Evolutionary conservation across 2,797 vertebrate species (phyloP).

Genomic region (Sternotherus odoratus): DNA sequence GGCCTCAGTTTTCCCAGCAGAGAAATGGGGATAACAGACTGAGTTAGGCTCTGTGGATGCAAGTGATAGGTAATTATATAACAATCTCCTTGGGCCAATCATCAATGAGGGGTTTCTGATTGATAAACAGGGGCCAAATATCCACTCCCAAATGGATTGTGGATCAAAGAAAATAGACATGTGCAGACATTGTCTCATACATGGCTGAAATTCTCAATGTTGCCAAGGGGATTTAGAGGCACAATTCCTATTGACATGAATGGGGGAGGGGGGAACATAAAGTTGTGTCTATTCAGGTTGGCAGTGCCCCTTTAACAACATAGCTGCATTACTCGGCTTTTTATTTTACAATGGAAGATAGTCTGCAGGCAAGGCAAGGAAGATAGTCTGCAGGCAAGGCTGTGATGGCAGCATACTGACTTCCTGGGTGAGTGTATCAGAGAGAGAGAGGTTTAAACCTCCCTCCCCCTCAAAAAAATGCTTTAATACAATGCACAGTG

Average conservation of each 20-base stretch:
- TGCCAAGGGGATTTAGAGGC: conserved; percentile 9
- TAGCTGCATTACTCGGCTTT: background rate
- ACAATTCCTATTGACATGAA: conserved; percentile 13
- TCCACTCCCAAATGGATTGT: background rate
- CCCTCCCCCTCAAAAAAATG: no score
- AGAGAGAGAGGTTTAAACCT: background rate
- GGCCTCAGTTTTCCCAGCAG: background rate
- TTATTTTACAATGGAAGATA: background rate
- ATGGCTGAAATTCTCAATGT: background rate
- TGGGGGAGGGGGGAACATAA: background rate
- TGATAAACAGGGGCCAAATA: background rate
- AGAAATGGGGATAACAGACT: background rate
- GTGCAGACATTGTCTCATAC: background rate
- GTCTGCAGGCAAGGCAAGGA: background rate
- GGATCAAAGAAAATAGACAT: background rate
- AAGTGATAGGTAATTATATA: background rate
- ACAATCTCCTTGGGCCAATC: background rate
- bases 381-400: background rate
- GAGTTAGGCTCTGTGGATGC: background rate
- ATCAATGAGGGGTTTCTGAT: background rate
- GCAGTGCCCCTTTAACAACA: background rate
- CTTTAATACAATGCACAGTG: background rate
- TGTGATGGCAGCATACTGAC: background rate
- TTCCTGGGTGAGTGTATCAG: background rate
- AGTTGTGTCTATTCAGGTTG: background rate